Conservation (phyloP, 1,140 invertebrate species). For the Procambarus clarkii region DNA sequence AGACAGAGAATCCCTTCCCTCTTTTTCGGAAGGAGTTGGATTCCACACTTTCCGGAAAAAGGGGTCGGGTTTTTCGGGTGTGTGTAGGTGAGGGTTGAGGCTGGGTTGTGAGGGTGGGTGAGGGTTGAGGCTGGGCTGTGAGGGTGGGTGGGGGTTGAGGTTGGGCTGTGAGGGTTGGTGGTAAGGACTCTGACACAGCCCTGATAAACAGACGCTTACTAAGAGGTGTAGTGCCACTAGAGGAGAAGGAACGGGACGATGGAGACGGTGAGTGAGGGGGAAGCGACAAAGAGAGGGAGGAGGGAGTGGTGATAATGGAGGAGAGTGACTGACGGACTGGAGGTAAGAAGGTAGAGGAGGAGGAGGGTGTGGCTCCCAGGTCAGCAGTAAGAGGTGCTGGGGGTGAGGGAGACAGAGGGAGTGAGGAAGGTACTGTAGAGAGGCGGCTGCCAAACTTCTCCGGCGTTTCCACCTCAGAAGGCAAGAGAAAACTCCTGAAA, state of each 20-base stretch:
- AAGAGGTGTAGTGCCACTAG: too few relatives aligned
- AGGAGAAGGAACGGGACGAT: too few relatives aligned
- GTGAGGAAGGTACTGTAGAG: background rate
- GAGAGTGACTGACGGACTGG: too few relatives aligned
- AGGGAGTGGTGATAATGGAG: background rate
- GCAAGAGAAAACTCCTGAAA: conserved; percentile 21
- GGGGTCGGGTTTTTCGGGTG: background rate
- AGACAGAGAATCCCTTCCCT: background rate
- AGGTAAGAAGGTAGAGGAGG: background rate
- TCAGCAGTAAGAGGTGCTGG: background rate
- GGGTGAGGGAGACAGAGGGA: background rate
- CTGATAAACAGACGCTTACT: too few relatives aligned
- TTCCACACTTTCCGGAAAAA: background rate
- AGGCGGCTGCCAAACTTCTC: conserved; percentile 13
- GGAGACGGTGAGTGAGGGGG: background rate
- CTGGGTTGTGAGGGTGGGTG: background rate
- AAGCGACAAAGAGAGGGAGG: background rate
- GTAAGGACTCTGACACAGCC: too few relatives aligned
- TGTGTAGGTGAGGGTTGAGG: background rate
- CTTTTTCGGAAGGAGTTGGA: background rate
- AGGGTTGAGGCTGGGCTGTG: background rate
- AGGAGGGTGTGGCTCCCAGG: too few relatives aligned
- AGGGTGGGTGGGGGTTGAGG: background rate
- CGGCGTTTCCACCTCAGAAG: background rate
- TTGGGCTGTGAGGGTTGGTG: background rate